Conservation (phyloP, 2,113 vertebrate genomes). For the Uropsilus gracilis region DNA sequence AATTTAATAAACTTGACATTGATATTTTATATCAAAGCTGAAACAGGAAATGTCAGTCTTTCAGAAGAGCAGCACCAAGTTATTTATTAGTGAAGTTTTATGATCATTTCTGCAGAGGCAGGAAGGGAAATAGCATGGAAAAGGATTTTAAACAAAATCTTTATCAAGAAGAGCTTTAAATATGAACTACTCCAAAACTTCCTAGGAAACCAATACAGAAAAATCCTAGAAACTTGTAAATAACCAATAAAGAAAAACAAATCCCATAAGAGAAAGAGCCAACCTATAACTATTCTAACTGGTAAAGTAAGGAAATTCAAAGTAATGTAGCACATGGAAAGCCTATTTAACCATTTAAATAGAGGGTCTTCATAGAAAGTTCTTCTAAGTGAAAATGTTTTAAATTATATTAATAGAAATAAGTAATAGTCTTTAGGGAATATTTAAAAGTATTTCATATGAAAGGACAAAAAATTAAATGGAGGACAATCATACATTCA, state of each 20-base stretch:
- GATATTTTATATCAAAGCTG: conserved; percentile 17
- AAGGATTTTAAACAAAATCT: conserved; percentile 14
- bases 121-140: background rate
- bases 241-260: background rate
- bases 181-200: background rate
- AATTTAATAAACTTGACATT: conserved; percentile 16
- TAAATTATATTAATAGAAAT: background rate
- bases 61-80: background rate
- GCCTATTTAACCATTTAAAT: background rate
- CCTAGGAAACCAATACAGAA: too few relatives aligned
- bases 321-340: background rate
- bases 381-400: conserved; percentile 19
- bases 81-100: background rate
- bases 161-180: background rate
- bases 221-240: conserved; percentile 11
- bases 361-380: background rate
- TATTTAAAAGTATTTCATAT: conserved; percentile 14
- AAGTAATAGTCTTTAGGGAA: background rate
- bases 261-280: background rate
- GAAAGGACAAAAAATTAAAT: background rate
- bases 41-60: background rate
- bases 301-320: background rate
- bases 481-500: background rate
- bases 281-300: background rate
- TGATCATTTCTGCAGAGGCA: background rate